Base-by-base conservation (phyloP, 2,888 invertebrate genomes). In the Lydus trimaculatus region DNA sequence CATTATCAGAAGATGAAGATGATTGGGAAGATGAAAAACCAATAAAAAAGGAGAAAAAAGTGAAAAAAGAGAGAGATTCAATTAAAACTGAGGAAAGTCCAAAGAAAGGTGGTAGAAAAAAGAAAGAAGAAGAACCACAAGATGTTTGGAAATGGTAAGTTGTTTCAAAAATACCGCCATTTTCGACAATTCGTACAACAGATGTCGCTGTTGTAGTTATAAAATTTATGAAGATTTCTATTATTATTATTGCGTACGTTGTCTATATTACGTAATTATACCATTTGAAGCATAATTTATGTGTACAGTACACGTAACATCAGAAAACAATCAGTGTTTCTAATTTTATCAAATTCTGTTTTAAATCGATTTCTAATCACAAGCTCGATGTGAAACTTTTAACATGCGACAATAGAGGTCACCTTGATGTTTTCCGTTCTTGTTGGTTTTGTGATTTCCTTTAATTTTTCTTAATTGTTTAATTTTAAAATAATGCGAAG, bases 81-180 rank as follows among this genome's bases (percentile, higher is more conserved):
- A 25, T 61, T 4, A 83, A 84, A 75, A 68, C 73, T 33, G 80
- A 82, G 8, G 76, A 83, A 61, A 80, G 86, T 77, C 86, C 88
- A 76, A 90, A 91, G 60, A 89, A 89, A 56, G 92, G 81, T 15
- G 92, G 81, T 13, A 90, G 89, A 65, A 94, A 92, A 83, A 94
- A 94, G 83, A 93, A 94, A 81, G 91, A 92, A 75, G 95, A 95
- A 64, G 93, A 94, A 73, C 90, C 91, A 75, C 90, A 89, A 78
- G 94, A 95, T 86, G 95, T 96, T 67, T 96, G 96, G 96, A 94
- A 95, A 89, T 96, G 96, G 96, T 95, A 86, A 88, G 89, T 84
- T 66, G 58, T 39, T 61, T 48, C 60, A 20, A 20, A 43, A 43
- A 17, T 43, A 17, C 43, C 43, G 7, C 28, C 4, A 28, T 28